Evolutionary conservation across 2,113 vertebrate species (phyloP).

Genomic region (Festucalex cinctus): DNA sequence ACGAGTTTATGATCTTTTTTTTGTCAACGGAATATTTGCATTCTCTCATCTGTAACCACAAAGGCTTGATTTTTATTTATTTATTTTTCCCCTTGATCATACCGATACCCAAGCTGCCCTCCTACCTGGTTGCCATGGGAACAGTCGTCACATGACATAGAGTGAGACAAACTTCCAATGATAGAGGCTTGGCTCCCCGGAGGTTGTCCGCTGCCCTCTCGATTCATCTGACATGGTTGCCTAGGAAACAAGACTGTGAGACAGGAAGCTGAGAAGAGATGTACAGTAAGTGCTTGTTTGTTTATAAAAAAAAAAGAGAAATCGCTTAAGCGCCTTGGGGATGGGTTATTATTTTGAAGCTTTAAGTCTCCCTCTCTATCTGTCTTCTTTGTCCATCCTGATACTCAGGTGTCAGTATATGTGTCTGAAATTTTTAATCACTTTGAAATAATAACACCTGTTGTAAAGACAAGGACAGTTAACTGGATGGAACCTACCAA

Average conservation of each 20-base stretch:
- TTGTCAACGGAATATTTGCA: conserved; percentile 55
- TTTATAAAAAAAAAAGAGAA: conserved; percentile 69
- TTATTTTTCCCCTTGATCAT: conserved; percentile 60
- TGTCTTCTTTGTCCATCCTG: neutral
- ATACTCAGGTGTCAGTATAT: neutral
- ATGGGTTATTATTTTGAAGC: conserved; percentile 46
- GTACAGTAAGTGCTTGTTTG: conserved; percentile 69
- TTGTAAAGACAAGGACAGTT: neutral
- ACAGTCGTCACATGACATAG: conserved; percentile 73
- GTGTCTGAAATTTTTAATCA: neutral
- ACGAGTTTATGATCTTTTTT: conserved; percentile 39
- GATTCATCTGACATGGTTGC: conserved; percentile 77
- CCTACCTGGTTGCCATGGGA: conserved; percentile 80
- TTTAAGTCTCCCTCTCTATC: conserved; percentile 2
- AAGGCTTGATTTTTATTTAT: conserved; percentile 58
- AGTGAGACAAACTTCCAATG: conserved; percentile 76
- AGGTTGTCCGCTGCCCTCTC: conserved; percentile 71
- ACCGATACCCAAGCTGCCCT: conserved; percentile 70
- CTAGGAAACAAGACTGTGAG: conserved; percentile 77
- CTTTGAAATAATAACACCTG: neutral
- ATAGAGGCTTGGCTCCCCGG: conserved; percentile 71
- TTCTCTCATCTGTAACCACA: neutral
- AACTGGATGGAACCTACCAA: too few relatives aligned
- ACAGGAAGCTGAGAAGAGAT: conserved; percentile 70
- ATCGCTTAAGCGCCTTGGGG: conserved; percentile 45